Evolutionary conservation across 1,140 invertebrate species (phyloP), one percentile per base, ranked within the genome.

Genomic region (Dysdera silvatica): DNA sequence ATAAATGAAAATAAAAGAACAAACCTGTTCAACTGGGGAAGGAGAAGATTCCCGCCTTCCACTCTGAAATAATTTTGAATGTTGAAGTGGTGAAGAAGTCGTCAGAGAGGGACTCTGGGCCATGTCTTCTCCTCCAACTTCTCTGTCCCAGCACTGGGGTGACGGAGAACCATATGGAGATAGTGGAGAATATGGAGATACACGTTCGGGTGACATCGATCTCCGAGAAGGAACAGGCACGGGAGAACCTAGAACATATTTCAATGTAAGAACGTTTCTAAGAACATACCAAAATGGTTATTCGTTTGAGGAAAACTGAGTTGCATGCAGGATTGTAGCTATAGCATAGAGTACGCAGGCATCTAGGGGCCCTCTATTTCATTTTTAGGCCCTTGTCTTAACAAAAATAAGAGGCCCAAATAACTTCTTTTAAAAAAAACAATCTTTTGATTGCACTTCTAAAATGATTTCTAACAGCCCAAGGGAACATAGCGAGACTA

Each of bases 191-290:
- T 14, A 31, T 23, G 48, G 56, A 23, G 41, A 20, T 24, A 31
- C 26, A 4, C 33, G 47, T n/a, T n/a, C n/a, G 7, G 55, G 55
- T 5, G 67, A 66, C 14, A 52, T 28, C 14, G 62, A 65, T 1
- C 63, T 64, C 14, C 70, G 47, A 41, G 26, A 66, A 26, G 76
- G 75, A 7, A 77, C 74, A 48, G 75, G 72, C 8, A 78, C 75
- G 31, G 77, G 77, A 5, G 74, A 73, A 37, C 74, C 74, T 75
- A 54, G 20, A 70, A 55, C 18, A 1, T n/a, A n/a, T n/a, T n/a
- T n/a, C n/a, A n/a, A n/a, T n/a, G n/a, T 20, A 7, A 45, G 7
- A 14, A 45, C 10, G 8, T 45, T n/a, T 23, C 18, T n/a, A 31
- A 33, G 2, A 32, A 49, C 3, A 3, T 16, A 45, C 43, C 10